These are phyloP conservation scores for Peromyscus aztecus DNA, from an alignment of 2,797 vertebrate species.

Conservation along the genomic window DNA sequence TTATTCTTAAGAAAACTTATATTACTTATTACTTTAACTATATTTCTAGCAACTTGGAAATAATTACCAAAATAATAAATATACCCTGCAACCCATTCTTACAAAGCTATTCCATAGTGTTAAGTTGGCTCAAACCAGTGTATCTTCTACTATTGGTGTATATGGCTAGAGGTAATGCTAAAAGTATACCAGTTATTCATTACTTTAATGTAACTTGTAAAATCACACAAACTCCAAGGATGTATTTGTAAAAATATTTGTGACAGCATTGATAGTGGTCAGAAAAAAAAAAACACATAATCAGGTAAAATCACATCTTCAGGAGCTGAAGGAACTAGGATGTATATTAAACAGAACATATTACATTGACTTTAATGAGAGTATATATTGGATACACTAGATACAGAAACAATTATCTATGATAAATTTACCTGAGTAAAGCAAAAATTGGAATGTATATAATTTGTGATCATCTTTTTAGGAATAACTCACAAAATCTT, in stretches of 20 bases:
- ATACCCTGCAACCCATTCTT: neutral
- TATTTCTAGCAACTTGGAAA: constrained; percentile 18
- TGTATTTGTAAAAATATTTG: neutral
- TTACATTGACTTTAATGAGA: neutral
- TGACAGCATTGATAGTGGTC: neutral
- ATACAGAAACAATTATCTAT: neutral
- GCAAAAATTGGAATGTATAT: neutral
- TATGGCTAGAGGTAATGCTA: neutral
- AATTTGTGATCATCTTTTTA: neutral
- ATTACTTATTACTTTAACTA: neutral
- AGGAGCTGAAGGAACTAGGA: neutral
- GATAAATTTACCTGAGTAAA: neutral
- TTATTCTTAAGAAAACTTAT: neutral
- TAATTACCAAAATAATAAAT: neutral
- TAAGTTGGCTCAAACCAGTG: neutral
- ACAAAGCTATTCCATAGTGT: neutral
- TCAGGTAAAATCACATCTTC: neutral
- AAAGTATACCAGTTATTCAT: neutral
- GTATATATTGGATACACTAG: neutral
- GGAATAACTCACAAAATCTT: neutral
- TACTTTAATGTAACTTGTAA: neutral
- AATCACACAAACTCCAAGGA: neutral
- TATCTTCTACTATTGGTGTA: neutral
- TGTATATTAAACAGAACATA: neutral
- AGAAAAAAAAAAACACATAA: neutral